Evolutionary conservation across 2,797 vertebrate species (phyloP), one percentile per base, ranked within the genome.

Genomic region (Peromyscus attwateri): DNA sequence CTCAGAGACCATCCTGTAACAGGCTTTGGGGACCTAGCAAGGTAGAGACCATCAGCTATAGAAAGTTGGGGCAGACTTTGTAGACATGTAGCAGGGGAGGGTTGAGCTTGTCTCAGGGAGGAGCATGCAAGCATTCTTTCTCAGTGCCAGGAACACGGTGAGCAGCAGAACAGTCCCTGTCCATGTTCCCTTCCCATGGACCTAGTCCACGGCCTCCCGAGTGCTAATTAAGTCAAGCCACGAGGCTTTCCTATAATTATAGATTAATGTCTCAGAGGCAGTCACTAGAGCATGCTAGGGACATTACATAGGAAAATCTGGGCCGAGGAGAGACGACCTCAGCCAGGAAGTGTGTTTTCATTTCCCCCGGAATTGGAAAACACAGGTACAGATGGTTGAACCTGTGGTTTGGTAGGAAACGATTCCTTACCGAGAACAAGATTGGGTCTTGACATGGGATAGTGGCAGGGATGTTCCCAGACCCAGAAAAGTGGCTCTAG

Each of bases 141-240:
- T 85, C 13, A 0, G 7, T 6, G 0, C 6, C 1, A 0, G 1
- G 23, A 7, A 89, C 2, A 1, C 19, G 79, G 40, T 0, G 25
- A 19, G 29, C 34, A 23, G 37, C 13, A 34, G 10, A 34, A 49
- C 13, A 11, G 57, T 4, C 31, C 49, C 17, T 0, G 12, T 21
- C 55, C 4, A 7, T 27, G 31, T 23, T 12, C 31, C 3, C 9
- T 21, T 8, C 8, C 79, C 43, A 0, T 4, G 4, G 2, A 8
- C 0, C 57, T 66, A 19, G 73, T 0, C 25, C 9, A 3, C 4
- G 0, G 14, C 23, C 57, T 37, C 73, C 70, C 0, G n/a, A 3
- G 0, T 40, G 85, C 57, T 57, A 43, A 1, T 31, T 23, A 62
- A 77, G 64, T 37, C 62, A 40, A 34, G 17, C 46, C 43, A 0